Percentiles rank a stretch among this genome's conserved stretches.
phyloP scores from a whole-genome alignment of 2,797 vertebrate species.

The Aselliscus stoliczkanus region DNA sequence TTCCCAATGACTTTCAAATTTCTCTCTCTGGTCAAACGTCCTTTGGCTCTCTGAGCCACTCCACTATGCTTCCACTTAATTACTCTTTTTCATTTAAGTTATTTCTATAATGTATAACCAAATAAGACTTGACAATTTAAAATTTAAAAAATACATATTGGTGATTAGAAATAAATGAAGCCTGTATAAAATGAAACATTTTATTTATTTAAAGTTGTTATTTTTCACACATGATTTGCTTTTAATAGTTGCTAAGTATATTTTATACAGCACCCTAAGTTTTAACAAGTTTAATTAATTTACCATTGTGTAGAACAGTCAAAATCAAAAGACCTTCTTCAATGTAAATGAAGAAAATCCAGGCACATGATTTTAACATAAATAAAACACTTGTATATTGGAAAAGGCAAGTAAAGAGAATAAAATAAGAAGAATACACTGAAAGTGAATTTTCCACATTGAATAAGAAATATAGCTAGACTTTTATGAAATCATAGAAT shows the following conservation, averaged over 20 bases:
- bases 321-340: not conserved
- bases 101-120: not conserved
- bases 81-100: not conserved
- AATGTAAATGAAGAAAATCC: not conserved
- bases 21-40: not conserved
- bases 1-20: not conserved
- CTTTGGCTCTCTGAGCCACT: not conserved
- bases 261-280: not conserved
- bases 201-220: not conserved
- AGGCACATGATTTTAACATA: not conserved
- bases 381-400: not conserved
- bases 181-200: not conserved
- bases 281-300: not conserved
- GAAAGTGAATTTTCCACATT: not conserved
- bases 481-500: not conserved
- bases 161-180: not conserved
- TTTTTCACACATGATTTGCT: not conserved
- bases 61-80: not conserved
- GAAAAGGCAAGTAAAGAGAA: not conserved
- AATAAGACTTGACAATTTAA: not conserved
- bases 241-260: not conserved
- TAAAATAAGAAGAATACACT: not conserved
- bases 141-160: not conserved
- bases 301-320: not conserved
- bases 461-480: not conserved